Base-by-base conservation (phyloP, 2,888 invertebrate genomes). In the Himalopsyche tibetana region DNA sequence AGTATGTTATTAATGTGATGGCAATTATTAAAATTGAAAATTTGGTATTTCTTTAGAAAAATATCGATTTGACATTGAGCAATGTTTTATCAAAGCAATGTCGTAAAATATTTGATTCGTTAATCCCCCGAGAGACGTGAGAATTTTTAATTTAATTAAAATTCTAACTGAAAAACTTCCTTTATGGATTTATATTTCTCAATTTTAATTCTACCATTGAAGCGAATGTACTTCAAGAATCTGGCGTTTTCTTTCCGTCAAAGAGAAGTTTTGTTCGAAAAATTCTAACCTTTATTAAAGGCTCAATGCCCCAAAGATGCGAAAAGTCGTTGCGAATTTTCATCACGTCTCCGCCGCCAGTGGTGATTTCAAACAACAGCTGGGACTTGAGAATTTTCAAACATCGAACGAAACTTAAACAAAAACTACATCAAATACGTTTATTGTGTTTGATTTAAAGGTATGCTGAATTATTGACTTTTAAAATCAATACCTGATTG, bases 341-440 rank as follows among this genome's bases (percentile, higher is more conserved):
- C 63, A 51, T 85, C 84, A 85, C 84, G 84, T 84, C 40, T 17
- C 28, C 2, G 42, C 79, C 51, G 84, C 79, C 82, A 56, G 55
- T 55, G 84, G 80, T 82, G 80, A 80, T 85, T 85, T 80, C 81
- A 38, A 85, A 85, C 84, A 85, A 85, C 84, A 85, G 84, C 84
- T 85, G 81, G 84, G 84, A 28, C 80, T 80, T 45, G 28, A 56
- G 84, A 74, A 74, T 74, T 74, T 74, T 74, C 74, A 74, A 74
- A 74, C 74, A 74, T 38, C 74, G 74, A 38, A 38, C 12, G 36
- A 4, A 38, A 74, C 74, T 74, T 74, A 74, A 74, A 38, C 74
- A 38, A 38, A 74, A 74, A 74, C 74, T 74, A 74, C 74, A 15
- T 74, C 74, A 74, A 74, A 74, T 38, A 74, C 38, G 38, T 74